phyloP scores from a whole-genome alignment of 2,888 invertebrate genomes.

The Aromia moschata region DNA sequence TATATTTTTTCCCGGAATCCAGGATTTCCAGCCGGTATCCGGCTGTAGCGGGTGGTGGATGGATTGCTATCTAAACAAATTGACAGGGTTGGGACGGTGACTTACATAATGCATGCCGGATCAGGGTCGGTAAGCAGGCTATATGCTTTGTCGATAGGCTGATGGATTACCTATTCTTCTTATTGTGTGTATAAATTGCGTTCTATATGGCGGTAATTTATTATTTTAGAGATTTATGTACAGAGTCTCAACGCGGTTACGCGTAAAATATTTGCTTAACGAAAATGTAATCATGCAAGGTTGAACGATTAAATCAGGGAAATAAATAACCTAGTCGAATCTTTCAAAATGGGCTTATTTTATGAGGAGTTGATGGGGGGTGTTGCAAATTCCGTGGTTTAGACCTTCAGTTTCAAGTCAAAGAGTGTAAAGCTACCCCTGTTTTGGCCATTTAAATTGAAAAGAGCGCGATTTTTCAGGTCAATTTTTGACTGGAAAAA shows the following conservation, averaged over 20 bases:
- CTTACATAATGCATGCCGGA: constrained; percentile 49
- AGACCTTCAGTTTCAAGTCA: no score
- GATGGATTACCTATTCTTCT: constrained; percentile 19
- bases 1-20: constrained; percentile 13
- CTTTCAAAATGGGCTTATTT: background rate
- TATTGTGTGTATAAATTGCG: constrained; percentile 20
- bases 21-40: constrained; percentile 14
- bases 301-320: background rate
- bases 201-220: constrained; percentile 14
- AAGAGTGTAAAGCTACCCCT: no score
- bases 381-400: no score
- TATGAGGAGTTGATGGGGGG: no score
- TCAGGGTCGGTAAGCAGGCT: constrained; percentile 33
- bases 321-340: background rate
- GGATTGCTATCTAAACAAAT: constrained; percentile 48
- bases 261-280: background rate
- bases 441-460: no score
- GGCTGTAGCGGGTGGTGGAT: constrained; percentile 16
- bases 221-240: constrained; percentile 1
- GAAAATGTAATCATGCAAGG: background rate
- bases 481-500: no score
- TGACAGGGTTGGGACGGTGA: constrained; percentile 47
- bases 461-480: no score
- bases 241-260: background rate
- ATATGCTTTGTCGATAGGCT: constrained; percentile 28